These are phyloP conservation scores for Mythimna ferrago DNA, from an alignment of 2,888 invertebrate species.

Conservation along the genomic window DNA sequence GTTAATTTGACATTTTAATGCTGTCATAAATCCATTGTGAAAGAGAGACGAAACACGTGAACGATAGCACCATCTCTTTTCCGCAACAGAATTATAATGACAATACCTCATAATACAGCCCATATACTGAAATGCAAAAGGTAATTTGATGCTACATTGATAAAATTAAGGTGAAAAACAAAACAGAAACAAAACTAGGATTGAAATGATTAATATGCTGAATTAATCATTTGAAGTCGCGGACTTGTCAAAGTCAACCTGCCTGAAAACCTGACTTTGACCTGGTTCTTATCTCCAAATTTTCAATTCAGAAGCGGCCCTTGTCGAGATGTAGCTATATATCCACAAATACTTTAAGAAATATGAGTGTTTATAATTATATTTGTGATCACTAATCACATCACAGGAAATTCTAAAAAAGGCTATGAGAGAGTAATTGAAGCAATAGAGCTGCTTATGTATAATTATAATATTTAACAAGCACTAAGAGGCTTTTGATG, in stretches of 20 bases:
- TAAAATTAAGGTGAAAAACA: not conserved
- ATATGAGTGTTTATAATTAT: not conserved
- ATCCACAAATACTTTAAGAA: not conserved
- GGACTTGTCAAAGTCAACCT: not conserved
- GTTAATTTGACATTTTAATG: not conserved
- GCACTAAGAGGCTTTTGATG: slow-evolving; percentile 65
- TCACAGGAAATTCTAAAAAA: not conserved
- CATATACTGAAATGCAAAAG: not conserved
- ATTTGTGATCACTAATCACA: not conserved
- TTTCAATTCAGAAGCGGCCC: not conserved
- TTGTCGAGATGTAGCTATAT: not conserved
- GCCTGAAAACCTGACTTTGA: not conserved
- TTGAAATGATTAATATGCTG: not conserved
- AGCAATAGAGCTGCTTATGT: slow-evolving; percentile 36
- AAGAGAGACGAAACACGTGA: not conserved
- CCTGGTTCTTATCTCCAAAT: not conserved
- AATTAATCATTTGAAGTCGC: not conserved
- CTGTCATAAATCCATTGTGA: too few relatives aligned
- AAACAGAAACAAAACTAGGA: not conserved
- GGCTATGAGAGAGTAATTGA: slow-evolving; percentile 19
- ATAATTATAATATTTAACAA: slow-evolving; percentile 26
- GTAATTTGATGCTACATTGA: not conserved
- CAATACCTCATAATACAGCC: not conserved
- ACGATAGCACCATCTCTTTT: not conserved
- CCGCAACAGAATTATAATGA: not conserved